Evolutionary conservation across 37 sponge, comb jelly and placozoan species (phyloP).

Genomic region (Mnemiopsis leidyi): DNA sequence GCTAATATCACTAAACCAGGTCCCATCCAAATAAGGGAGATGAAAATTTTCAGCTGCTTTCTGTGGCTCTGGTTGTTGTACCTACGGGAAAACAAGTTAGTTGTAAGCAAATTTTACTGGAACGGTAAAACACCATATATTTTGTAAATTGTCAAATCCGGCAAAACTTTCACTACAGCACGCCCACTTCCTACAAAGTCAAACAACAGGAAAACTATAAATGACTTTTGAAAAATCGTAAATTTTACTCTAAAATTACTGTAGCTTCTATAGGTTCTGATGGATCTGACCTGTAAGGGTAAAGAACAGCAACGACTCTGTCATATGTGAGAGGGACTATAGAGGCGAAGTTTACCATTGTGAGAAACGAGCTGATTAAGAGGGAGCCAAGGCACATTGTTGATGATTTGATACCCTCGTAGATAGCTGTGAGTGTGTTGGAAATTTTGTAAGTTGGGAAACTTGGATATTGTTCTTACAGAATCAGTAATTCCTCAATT

Average conservation of each 20-base stretch:
- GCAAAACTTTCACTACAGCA: too few relatives aligned
- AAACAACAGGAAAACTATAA: too few relatives aligned
- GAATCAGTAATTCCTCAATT: too few relatives aligned
- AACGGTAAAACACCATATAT: too few relatives aligned
- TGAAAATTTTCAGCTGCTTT: background rate
- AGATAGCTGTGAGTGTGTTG: background rate
- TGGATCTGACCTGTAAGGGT: background rate
- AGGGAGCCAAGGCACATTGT: background rate
- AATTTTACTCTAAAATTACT: too few relatives aligned
- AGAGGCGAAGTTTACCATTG: background rate
- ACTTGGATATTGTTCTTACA: too few relatives aligned
- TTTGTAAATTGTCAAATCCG: too few relatives aligned
- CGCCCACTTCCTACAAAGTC: too few relatives aligned
- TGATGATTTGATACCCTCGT: background rate
- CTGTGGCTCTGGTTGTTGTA: background rate
- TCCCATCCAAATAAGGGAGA: background rate
- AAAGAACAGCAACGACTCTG: background rate
- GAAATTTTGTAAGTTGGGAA: background rate
- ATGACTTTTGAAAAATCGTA: too few relatives aligned
- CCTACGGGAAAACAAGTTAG: too few relatives aligned
- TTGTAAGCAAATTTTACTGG: too few relatives aligned
- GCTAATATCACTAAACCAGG: background rate
- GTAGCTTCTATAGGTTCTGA: too few relatives aligned
- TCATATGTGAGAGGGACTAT: conserved; percentile 18
- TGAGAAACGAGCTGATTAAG: background rate